Evolutionary conservation across 2,888 invertebrate genomes (phyloP), one percentile per base, ranked within the genome.

Genomic region (Polydesmus complanatus): DNA sequence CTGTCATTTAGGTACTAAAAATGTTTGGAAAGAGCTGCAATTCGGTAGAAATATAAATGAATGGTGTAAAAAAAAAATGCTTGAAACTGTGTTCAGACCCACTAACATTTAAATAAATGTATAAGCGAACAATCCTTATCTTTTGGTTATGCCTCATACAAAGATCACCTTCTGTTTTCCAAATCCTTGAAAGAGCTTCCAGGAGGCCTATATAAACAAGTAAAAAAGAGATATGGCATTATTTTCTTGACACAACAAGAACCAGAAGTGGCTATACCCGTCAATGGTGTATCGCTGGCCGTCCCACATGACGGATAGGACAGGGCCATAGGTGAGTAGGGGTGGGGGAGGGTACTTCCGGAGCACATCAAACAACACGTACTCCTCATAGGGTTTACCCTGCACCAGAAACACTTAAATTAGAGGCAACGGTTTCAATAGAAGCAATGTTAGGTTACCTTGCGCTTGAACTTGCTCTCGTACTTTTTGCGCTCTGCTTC

Each of bases 391-490:
- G 11, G 23, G 54, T 54, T 54, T 54, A 22, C 54, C 54, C 54
- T 54, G n/a, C n/a, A 27, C 5, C n/a, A 19, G 11, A 5, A 23
- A 26, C 11, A n/a, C 11, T 54, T 21, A 21, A 11, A 22, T 3
- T 22, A 11, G n/a, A 27, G n/a, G 23, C n/a, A 11, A 11, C 5
- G 14, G 5, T 54, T 3, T 54, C 23, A 25, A 58, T 11, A 14
- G 5, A 11, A 14, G 11, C 5, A 58, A 58, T 22, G 55, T 50
- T 11, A 8, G 3, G 54, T 26, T 52, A 58, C 58, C 21, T 54
- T 54, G 5, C 37, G 55, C 21, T 54, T 58, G 52, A 52, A 58
- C n/a, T 52, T 50, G 19, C 19, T 58, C 22, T 58, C 37, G 54
- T 58, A 58, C n/a, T 52, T 58, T 19, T 19, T 22, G 18, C 52